Base-by-base conservation (phyloP, 2,888 invertebrate species). In the Gastracanthus pulcherrimus region DNA sequence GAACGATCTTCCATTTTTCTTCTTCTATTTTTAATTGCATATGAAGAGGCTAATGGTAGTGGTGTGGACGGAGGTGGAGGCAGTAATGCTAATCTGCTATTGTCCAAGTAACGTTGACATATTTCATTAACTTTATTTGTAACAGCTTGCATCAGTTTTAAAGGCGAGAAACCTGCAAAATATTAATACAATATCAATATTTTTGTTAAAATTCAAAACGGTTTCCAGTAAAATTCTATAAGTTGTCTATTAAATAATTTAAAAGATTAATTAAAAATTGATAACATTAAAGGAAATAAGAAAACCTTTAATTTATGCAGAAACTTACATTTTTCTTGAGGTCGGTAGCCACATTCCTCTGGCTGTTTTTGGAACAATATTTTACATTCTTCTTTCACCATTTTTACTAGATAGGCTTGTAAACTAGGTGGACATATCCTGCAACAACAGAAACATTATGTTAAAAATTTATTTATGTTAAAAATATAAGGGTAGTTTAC, bases 1-100 rank as follows among this genome's bases (percentile, higher is more conserved):
- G 97, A 96, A 67, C 97, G 93, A 91, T 99, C 98, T 92, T 99
- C 98, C 98, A 98, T 98, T 89, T 94, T 95, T 80, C 98, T 93
- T 76, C 98, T 94, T 45, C 94, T 94, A 92, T 98, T 98, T 92
- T 96, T 97, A 36, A 95, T 94, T 74, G 96, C 96, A 87, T 94
- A 94, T 41, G 94, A 94, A 83, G 95, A 95, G 51, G 94, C 92
- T 67, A 92, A 88, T 84, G 93, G 93, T 83, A 92, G 89, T 55
- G 94, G 93, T 31, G 91, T 90, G 16, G 89, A 87, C 62, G 92
- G 92, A 76, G 94, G 93, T 77, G 94, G 94, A 64, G 95, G 93
- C 76, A 95, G 93, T 84, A 95, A 93, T 69, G 95, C 93, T 86
- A 96, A 89, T 87, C 93, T 93, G 80, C 94, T 93, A 90, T 95